These are phyloP conservation scores for Anastrepha ludens DNA, from an alignment of 1,140 invertebrate genomes.

Conservation along the genomic window DNA sequence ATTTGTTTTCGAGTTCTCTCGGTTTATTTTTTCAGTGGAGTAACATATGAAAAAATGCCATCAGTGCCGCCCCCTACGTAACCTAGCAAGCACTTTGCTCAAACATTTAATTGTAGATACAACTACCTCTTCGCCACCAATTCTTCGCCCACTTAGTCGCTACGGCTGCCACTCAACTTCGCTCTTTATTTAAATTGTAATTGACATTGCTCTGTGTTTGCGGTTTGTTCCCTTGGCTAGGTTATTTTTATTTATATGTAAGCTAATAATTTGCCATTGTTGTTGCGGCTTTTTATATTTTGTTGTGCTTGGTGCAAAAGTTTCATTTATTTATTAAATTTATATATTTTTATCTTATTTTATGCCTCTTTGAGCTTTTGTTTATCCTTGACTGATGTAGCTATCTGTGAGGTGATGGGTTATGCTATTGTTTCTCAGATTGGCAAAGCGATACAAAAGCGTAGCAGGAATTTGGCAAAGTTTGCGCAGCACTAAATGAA, in stretches of 20 bases:
- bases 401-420: too few relatives aligned
- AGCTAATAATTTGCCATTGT: slow-evolving; percentile 7
- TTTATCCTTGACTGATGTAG: too few relatives aligned
- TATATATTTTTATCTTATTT: too few relatives aligned
- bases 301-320: background rate
- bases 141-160: background rate
- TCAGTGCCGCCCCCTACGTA: background rate
- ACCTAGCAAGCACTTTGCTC: background rate
- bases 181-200: slow-evolving; percentile 31
- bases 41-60: background rate
- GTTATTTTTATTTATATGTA: background rate
- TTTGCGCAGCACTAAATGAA: slow-evolving; percentile 6
- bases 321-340: background rate
- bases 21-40: background rate
- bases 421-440: too few relatives aligned
- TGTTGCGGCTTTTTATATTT: background rate
- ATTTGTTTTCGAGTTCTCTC: slow-evolving; percentile 9
- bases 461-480: background rate
- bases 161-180: slow-evolving; percentile 4
- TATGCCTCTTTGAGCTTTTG: too few relatives aligned
- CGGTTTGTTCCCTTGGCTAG: slow-evolving; percentile 5
- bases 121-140: background rate
- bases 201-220: slow-evolving; percentile 31
- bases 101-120: background rate
- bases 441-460: too few relatives aligned